Conservation (phyloP, 2,888 invertebrate genomes). For the Acleris holmiana region DNA sequence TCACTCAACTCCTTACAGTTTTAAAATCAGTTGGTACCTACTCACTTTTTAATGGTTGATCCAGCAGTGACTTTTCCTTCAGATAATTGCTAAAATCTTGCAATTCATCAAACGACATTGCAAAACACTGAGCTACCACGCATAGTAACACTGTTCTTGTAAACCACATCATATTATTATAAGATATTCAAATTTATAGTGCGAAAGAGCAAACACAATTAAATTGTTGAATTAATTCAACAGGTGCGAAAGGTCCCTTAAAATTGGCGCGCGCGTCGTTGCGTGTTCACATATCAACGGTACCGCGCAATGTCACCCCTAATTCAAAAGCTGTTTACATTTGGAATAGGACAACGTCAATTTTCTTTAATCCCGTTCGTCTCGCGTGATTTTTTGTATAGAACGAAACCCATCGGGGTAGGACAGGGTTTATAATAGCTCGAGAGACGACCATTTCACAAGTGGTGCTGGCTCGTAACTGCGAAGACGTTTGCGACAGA, state of each 20-base stretch:
- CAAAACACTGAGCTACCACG: conserved; percentile 62
- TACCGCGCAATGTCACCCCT: conserved; percentile 12
- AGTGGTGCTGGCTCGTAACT: conserved; percentile 71
- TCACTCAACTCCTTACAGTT: not conserved
- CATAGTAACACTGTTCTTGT: conserved; percentile 57
- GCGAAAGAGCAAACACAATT: not conserved
- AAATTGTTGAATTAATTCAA: not conserved
- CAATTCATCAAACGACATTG: conserved; percentile 67
- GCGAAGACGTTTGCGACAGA: conserved; percentile 70
- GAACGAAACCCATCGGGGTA: conserved; percentile 73
- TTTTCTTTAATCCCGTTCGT: conserved; percentile 47
- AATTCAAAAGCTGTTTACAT: conserved; percentile 38
- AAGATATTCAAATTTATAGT: not conserved
- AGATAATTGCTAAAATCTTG: conserved; percentile 75
- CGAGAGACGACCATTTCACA: conserved; percentile 83
- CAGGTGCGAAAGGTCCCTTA: not conserved
- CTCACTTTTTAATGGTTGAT: conserved; percentile 77
- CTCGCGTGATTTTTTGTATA: conserved; percentile 65
- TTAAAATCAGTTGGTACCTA: conserved; percentile 33
- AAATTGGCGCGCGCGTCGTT: conserved; percentile 1
- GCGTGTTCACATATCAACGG: conserved; percentile 11
- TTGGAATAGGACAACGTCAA: conserved; percentile 24
- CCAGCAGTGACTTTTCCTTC: conserved; percentile 70
- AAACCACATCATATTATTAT: conserved; percentile 58
- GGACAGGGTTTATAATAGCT: conserved; percentile 78